Evolutionary conservation across 2,797 vertebrate genomes (phyloP), one percentile per base, ranked within the genome.

Genomic region (Centroberyx gerrardi): DNA sequence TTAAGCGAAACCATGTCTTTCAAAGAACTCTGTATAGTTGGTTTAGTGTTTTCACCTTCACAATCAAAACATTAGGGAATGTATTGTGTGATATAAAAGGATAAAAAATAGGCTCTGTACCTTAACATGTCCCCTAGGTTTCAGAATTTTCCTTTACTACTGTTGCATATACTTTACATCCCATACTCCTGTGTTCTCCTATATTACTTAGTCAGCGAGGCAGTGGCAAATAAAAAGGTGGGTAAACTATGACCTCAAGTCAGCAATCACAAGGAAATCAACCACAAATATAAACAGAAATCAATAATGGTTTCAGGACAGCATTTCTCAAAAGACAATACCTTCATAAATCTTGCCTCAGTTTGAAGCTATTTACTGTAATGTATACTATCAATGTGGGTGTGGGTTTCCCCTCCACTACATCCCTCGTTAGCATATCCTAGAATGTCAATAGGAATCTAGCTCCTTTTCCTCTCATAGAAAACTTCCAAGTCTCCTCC

Each of bases 301-400:
- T 40, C 38, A 40, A 56, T 40, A 80, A 83, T 65, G 40, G 72
- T 68, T 51, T 48, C 44, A 66, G 64, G 71, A 58, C 75, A 75
- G 56, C 71, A 61, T 80, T 63, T 49, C 38, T 60, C 68, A 80
- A 62, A 44, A 22, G 51, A 66, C 22, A 28, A 60, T 81, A 76
- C 82, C 81, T 74, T 85, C 78, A 55, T 85, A 74, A 81, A 83
- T 81, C 72, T 76, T 65, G 22, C 61, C 62, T 63, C 82, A 36
- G 46, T 83, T 72, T 86, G 79, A 81, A 54, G 66, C 56, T 68
- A 49, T 58, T 64, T 80, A 52, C 62, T 63, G 56, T 83, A 55
- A 40, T 12, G 1, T 40, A 40, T 40, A 40, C 38, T 40, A 40
- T 38, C 8, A 80, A 38, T 2, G 29, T 38, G 33, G 33, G 33